These are phyloP conservation scores for Electrophaes corylata DNA, from an alignment of 2,888 invertebrate species.

Conservation along the genomic window DNA sequence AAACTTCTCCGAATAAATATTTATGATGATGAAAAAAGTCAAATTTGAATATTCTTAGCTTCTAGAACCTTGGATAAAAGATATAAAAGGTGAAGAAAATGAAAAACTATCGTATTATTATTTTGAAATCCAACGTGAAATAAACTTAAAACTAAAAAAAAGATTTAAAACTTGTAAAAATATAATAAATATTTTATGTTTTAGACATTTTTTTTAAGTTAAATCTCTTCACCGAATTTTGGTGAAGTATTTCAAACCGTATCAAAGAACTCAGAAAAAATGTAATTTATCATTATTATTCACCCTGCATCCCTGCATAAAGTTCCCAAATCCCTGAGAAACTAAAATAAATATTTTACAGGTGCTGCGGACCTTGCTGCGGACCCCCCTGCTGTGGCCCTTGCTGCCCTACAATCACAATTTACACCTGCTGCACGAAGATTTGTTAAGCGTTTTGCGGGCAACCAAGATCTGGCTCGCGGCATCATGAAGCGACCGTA, in stretches of 20 bases:
- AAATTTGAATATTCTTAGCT: conserved; percentile 1
- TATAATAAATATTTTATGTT: conserved; percentile 11
- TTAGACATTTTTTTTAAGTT: conserved; percentile 16
- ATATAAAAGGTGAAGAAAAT: conserved; percentile 2
- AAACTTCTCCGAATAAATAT: not conserved
- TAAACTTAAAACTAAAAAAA: conserved; percentile 13
- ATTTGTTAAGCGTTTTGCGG: conserved; percentile 47
- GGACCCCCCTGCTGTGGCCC: conserved; percentile 42
- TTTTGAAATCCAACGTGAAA: conserved; percentile 1
- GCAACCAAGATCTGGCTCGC: not conserved
- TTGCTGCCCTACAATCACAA: conserved; percentile 60
- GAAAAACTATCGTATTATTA: not conserved
- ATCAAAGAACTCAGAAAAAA: conserved; percentile 8
- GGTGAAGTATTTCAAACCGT: conserved; percentile 12
- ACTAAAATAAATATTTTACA: not conserved
- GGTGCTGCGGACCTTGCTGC: conserved; percentile 29
- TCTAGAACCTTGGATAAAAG: not conserved
- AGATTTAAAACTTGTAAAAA: conserved; percentile 9
- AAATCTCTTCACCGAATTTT: conserved; percentile 14
- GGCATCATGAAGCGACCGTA: not conserved
- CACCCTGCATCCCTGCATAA: too few species aligned
- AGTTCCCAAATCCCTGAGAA: too few species aligned
- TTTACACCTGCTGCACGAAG: conserved; percentile 67
- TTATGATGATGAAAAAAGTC: not conserved
- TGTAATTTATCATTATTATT: too few species aligned